A percentile compares a stretch with the other conserved stretches of the same genome.
phyloP scores from a whole-genome alignment of 1,140 invertebrate genomes.

The Teleopsis dalmanni region DNA sequence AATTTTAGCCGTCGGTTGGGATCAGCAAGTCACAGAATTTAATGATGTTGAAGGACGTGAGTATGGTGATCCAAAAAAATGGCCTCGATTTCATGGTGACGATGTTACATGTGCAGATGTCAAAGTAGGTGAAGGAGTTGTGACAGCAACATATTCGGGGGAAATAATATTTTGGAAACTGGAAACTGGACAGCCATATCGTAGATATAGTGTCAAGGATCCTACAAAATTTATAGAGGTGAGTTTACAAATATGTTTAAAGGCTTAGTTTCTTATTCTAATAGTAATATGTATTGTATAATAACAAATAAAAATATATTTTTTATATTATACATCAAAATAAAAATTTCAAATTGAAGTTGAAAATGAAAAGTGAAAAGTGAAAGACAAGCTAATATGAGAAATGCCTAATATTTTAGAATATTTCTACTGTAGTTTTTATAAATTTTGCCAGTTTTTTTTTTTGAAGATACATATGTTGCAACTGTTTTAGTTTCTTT shows the following conservation, averaged over 20 bases:
- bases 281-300: neutral
- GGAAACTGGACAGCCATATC: slow-evolving; percentile 61
- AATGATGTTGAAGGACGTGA: slow-evolving; percentile 51
- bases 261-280: neutral
- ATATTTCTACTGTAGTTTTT: too few relatives aligned
- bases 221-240: slow-evolving; percentile 37
- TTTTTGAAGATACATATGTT: too few relatives aligned
- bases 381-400: too few relatives aligned
- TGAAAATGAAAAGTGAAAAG: too few relatives aligned
- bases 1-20: slow-evolving; percentile 65
- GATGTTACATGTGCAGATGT: slow-evolving; percentile 61
- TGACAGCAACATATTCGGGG: slow-evolving; percentile 63
- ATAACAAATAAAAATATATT: too few relatives aligned
- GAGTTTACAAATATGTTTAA: slow-evolving; percentile 16
- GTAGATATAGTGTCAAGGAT: slow-evolving; percentile 48
- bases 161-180: slow-evolving; percentile 71
- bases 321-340: too few relatives aligned
- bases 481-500: too few relatives aligned
- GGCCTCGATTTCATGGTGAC: slow-evolving; percentile 62
- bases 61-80: slow-evolving; percentile 50
- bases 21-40: slow-evolving; percentile 60
- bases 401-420: too few relatives aligned
- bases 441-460: too few relatives aligned
- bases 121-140: slow-evolving; percentile 55
- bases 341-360: too few relatives aligned